Evolutionary conservation across 1,140 invertebrate genomes (phyloP).

Genomic region (Philaenus spumarius): DNA sequence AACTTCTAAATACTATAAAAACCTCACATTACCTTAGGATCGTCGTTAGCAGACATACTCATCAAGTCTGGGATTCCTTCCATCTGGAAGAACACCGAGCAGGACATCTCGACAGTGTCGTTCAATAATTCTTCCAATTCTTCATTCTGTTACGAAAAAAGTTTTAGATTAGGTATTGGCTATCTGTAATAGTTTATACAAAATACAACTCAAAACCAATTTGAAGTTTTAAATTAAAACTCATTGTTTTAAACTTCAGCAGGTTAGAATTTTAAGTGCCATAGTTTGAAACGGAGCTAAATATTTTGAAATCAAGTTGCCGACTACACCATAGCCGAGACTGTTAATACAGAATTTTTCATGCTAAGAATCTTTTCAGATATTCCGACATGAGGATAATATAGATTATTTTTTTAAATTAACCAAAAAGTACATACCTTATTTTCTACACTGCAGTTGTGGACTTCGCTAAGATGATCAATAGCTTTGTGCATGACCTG

Average conservation of each 20-base stretch:
- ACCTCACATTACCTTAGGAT: slow-evolving; percentile 42
- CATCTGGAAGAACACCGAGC: slow-evolving; percentile 44
- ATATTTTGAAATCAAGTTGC: no score
- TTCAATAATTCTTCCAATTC: slow-evolving; percentile 33
- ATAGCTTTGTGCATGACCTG: slow-evolving; percentile 57
- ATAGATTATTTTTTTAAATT: neutral
- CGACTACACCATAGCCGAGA: no score
- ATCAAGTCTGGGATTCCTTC: slow-evolving; percentile 45
- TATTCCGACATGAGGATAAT: no score
- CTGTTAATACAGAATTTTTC: no score
- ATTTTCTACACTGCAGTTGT: slow-evolving; percentile 50
- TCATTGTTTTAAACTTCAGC: no score
- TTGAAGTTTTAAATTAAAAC: no score
- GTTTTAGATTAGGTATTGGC: no score
- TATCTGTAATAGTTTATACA: no score
- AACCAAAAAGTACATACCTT: neutral
- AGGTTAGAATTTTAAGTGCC: no score
- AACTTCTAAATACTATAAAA: neutral
- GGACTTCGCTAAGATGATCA: slow-evolving; percentile 50
- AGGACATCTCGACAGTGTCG: slow-evolving; percentile 44
- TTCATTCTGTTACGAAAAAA: slow-evolving; percentile 36
- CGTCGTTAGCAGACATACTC: slow-evolving; percentile 36
- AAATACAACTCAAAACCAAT: no score
- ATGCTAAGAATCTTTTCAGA: no score
- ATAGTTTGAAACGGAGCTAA: no score